Conservation (phyloP, 2,888 invertebrate genomes). For the Eurytoma californica region DNA sequence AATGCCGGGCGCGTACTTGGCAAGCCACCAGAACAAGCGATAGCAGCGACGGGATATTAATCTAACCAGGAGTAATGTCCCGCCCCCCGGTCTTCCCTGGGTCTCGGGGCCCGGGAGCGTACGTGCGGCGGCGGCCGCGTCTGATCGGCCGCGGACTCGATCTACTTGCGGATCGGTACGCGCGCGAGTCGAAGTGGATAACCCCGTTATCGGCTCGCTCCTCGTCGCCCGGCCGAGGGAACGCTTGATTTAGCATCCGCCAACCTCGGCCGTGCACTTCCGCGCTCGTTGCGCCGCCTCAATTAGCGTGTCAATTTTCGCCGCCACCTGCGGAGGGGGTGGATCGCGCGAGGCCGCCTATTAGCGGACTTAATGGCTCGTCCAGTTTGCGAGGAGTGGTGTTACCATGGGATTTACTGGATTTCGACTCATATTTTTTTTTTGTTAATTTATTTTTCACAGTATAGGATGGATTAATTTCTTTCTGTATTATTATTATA, state of each 20-base stretch:
- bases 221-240: background rate
- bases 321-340: background rate
- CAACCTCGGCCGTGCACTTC: background rate
- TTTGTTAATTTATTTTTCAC: no score
- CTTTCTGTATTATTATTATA: no score
- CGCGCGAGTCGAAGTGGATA: background rate
- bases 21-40: constrained; percentile 65
- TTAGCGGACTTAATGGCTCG: no score
- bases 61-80: constrained; percentile 65
- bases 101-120: background rate
- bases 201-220: constrained; percentile 4
- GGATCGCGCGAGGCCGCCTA: no score
- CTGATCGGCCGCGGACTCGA: constrained; percentile 1
- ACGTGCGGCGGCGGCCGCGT: constrained; percentile 4
- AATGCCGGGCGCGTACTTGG: constrained; percentile 61
- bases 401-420: no score
- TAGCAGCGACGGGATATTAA: constrained; percentile 69
- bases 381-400: no score
- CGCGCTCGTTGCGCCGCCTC: background rate
- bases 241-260: constrained; percentile 12
- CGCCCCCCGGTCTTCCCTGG: background rate
- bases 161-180: constrained; percentile 28
- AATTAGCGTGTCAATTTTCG: constrained; percentile 23
- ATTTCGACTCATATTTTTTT: no score
- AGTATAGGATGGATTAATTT: no score